Base-by-base conservation (phyloP, 1,140 invertebrate species). In the Neodiprion pinetum region DNA sequence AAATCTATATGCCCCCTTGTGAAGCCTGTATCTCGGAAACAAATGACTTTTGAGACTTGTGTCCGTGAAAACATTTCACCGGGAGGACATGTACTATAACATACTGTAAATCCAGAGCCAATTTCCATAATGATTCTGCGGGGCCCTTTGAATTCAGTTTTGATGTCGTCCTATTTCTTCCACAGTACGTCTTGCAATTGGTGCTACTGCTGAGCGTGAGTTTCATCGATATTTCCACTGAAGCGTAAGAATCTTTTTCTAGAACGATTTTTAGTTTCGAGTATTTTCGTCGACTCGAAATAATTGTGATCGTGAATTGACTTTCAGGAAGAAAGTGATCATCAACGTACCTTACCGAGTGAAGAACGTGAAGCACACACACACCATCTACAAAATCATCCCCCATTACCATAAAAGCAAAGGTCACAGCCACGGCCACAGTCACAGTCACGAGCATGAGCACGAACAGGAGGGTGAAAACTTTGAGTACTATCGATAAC, bases 281-380 rank as follows among this genome's bases (percentile, higher is more conserved):
- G 28, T 4, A 21, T 12, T 14, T 69, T 14, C 11, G 21, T 7
- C 40, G 12, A 69, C 10, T 11, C 67, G 7, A 14, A 69, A 69
- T 11, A 12, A 69, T 17, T 69, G 3, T 50, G 28, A n/a, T 65
- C 8, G 21, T 40, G 47, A 73, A 9, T 48, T 65, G 69, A 75
- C 49, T 82, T 78, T 83, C 53, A 90, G 90, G 53, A 91, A 91
- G 76, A 92, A 92, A 75, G 91, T 92, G 4, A 87, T 91, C 0
- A 91, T 92, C 66, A 90, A 92, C 78, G 89, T 93, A 23, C 91
- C 91, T 4, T 90, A 90, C 74, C 90, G 89, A 73, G 87, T 92
- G 75, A 92, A 92, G 83, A 91, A 90, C 75, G 88, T 92, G 69
- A 92, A 92, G 76, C 92, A 93, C 76, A 91, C 90, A 0, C 92